Percentiles rank a stretch among this genome's conserved stretches.
phyloP scores from a whole-genome alignment of 2,113 vertebrate genomes.

The Pelecanoides urinatrix region DNA sequence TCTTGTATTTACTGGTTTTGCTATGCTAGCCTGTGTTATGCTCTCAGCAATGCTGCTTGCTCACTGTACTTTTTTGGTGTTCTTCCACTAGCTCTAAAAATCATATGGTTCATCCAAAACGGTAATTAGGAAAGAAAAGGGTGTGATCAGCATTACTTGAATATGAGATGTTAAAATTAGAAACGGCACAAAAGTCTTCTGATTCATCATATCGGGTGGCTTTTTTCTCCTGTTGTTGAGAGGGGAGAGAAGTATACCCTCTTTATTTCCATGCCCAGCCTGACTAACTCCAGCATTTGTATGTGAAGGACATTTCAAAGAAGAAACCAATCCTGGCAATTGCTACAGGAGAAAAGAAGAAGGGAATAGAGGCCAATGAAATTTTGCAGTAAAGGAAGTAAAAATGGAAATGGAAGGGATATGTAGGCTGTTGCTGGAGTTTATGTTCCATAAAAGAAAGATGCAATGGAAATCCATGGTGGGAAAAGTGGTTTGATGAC shows the following conservation, averaged over 20 bases:
- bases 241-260: background rate
- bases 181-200: background rate
- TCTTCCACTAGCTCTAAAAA: background rate
- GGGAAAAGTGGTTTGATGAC: background rate
- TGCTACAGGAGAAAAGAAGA: background rate
- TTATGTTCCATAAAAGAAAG: background rate
- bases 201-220: background rate
- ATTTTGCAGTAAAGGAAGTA: background rate
- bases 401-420: background rate
- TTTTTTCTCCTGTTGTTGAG: background rate
- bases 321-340: background rate
- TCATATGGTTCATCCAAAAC: background rate
- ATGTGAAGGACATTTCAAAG: background rate
- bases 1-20: background rate
- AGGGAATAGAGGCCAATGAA: background rate
- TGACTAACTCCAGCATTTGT: background rate
- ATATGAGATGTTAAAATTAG: background rate
- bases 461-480: background rate
- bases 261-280: background rate
- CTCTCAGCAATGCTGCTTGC: background rate
- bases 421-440: background rate
- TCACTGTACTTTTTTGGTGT: background rate
- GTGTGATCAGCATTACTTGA: conserved; percentile 1
- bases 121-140: conserved; percentile 8
- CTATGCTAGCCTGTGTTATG: background rate